Evolutionary conservation across 2,888 invertebrate genomes (phyloP).

Genomic region (Therioaphis trifolii): DNA sequence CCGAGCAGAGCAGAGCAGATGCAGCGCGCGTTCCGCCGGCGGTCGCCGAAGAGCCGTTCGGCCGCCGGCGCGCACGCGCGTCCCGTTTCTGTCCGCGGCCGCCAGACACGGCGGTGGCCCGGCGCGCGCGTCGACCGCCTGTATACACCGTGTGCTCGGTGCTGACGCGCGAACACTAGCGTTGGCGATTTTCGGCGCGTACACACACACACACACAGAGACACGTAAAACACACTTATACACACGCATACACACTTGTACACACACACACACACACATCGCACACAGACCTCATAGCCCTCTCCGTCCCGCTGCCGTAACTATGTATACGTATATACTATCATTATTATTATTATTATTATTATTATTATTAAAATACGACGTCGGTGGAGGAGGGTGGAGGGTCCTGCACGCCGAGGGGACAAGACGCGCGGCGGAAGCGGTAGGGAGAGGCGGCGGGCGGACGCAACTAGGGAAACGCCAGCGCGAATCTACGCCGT

Average conservation of each 20-base stretch:
- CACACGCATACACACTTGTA: too few species aligned
- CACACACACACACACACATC: too few species aligned
- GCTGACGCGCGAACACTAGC: not conserved
- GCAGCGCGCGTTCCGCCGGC: not conserved
- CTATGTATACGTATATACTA: not conserved
- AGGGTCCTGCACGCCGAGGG: not conserved
- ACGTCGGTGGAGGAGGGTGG: not conserved
- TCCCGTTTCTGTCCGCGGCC: not conserved
- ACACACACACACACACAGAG: too few species aligned
- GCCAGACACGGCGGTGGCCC: too few species aligned
- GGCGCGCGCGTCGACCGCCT: too few species aligned
- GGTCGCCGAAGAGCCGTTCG: not conserved
- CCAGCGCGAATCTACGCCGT: conserved; percentile 21
- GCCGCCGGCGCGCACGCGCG: not conserved
- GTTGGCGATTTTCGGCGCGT: not conserved
- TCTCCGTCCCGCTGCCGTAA: not conserved
- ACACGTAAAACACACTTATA: too few species aligned
- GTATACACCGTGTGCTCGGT: conserved; percentile 4
- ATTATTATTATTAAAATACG: not conserved
- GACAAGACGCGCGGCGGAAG: not conserved
- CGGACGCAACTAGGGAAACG: conserved; percentile 14
- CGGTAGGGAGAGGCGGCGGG: not conserved
- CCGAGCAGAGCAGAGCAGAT: not conserved
- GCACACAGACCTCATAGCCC: not conserved
- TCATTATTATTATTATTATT: not conserved